These are phyloP conservation scores for Ophthalmolycus amberensis DNA, from an alignment of 2,113 vertebrate genomes.

Conservation along the genomic window DNA sequence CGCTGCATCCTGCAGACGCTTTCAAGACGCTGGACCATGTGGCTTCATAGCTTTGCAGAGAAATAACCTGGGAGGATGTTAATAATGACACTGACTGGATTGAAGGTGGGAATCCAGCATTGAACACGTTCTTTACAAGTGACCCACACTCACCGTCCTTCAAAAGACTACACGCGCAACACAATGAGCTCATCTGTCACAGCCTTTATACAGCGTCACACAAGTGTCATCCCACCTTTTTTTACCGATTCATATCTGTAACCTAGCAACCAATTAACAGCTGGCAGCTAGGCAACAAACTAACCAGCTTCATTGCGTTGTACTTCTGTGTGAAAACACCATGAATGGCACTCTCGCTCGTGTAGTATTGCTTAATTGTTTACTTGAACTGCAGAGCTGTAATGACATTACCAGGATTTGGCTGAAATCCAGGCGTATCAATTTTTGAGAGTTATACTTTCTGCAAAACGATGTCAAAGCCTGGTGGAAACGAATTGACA, in stretches of 20 bases:
- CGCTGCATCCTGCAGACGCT: conserved; percentile 61
- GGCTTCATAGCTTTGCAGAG: conserved; percentile 21
- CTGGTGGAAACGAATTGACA: conserved; percentile 66
- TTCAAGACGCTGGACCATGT: conserved; percentile 60
- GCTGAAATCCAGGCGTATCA: conserved; percentile 56
- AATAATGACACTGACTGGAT: neutral
- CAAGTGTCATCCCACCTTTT: conserved; percentile 31
- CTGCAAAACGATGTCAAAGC: conserved; percentile 61
- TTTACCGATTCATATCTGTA: conserved; percentile 43
- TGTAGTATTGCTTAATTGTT: conserved; percentile 22
- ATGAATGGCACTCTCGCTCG: neutral
- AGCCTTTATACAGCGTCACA: conserved; percentile 12
- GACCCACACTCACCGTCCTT: neutral
- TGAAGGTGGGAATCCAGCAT: neutral
- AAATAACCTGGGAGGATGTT: conserved; percentile 11
- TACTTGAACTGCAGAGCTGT: conserved; percentile 4
- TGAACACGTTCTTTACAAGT: neutral
- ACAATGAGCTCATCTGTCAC: conserved; percentile 19
- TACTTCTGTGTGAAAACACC: conserved; percentile 12
- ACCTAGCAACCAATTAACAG: conserved; percentile 47
- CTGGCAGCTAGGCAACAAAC: conserved; percentile 32
- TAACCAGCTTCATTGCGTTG: neutral
- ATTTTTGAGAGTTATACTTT: conserved; percentile 64
- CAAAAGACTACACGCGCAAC: conserved; percentile 3
- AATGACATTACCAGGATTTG: conserved; percentile 48